Percentiles rank a stretch among this genome's conserved stretches.
phyloP scores from a whole-genome alignment of 2,797 vertebrate genomes.

The Coccyzus lansbergi region DNA sequence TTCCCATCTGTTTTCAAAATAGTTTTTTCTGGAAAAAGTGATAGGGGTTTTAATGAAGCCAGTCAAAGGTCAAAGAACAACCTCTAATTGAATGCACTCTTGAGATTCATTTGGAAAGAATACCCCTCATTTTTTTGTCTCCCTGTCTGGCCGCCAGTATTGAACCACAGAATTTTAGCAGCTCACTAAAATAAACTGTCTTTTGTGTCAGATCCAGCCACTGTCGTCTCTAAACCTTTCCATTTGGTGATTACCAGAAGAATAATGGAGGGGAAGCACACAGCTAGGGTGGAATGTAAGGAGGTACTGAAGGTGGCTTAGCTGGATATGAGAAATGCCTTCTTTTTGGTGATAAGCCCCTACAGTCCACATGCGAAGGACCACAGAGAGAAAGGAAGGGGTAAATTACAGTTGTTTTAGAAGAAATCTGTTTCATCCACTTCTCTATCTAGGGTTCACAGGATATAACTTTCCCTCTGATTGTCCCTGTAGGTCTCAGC shows the following conservation, averaged over 20 bases:
- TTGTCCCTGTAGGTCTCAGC: neutral
- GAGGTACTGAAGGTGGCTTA: neutral
- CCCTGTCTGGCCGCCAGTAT: conserved; percentile 3
- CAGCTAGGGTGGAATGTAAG: neutral
- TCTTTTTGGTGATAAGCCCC: neutral
- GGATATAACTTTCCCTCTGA: neutral
- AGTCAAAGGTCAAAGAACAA: conserved; percentile 31
- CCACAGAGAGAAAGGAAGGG: neutral
- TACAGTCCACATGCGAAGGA: neutral
- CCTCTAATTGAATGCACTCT: conserved; percentile 15
- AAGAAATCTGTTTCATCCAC: neutral
- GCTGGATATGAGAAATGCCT: neutral
- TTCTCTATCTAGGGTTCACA: neutral
- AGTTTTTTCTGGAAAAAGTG: conserved; percentile 33
- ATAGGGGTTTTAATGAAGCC: neutral
- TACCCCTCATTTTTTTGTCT: conserved; percentile 18
- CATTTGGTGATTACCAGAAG: neutral
- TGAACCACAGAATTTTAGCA: conserved; percentile 38
- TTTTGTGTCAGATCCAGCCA: neutral
- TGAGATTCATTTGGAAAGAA: conserved; percentile 30
- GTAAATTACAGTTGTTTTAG: neutral
- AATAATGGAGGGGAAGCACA: neutral
- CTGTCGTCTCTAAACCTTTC: neutral
- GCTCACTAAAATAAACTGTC: conserved; percentile 5
- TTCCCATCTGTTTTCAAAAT: conserved; percentile 1